These are phyloP conservation scores for Rhynchonycteris naso DNA, from an alignment of 2,797 vertebrate genomes.

Conservation along the genomic window DNA sequence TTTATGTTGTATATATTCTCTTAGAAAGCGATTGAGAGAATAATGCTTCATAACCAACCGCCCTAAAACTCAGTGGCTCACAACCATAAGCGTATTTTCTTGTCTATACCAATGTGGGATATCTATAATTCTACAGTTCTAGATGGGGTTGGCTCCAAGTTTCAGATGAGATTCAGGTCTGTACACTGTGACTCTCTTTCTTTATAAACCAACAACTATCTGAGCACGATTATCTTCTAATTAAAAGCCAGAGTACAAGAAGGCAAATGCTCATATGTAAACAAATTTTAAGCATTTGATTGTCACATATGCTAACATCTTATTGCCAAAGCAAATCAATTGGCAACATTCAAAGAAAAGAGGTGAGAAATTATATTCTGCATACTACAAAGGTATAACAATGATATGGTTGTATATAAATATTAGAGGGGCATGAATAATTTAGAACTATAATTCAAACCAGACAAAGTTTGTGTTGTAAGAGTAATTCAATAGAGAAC, in stretches of 20 bases:
- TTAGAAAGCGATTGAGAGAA: not conserved
- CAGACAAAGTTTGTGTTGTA: not conserved
- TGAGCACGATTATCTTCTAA: not conserved
- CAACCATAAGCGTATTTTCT: not conserved
- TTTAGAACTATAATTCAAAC: constrained; percentile 41
- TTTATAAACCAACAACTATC: not conserved
- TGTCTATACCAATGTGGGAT: not conserved
- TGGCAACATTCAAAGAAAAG: not conserved
- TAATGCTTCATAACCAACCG: not conserved
- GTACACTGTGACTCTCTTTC: not conserved
- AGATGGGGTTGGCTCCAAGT: not conserved
- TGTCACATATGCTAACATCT: not conserved
- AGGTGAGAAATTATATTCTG: not conserved
- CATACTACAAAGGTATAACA: not conserved
- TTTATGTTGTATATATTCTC: not conserved
- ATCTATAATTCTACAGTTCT: not conserved
- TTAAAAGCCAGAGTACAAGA: constrained; percentile 11
- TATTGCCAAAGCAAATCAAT: constrained; percentile 19
- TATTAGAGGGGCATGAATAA: not conserved
- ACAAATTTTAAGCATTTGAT: constrained; percentile 11
- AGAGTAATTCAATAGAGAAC: not conserved
- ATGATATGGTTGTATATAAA: not conserved
- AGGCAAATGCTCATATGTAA: not conserved
- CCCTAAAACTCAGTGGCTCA: not conserved
- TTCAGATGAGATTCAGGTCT: not conserved